A percentile compares a stretch with the other conserved stretches of the same genome.
Evolutionary conservation across 2,888 invertebrate genomes (phyloP).

Genomic region (Lepetodrilus schrolli): DNA sequence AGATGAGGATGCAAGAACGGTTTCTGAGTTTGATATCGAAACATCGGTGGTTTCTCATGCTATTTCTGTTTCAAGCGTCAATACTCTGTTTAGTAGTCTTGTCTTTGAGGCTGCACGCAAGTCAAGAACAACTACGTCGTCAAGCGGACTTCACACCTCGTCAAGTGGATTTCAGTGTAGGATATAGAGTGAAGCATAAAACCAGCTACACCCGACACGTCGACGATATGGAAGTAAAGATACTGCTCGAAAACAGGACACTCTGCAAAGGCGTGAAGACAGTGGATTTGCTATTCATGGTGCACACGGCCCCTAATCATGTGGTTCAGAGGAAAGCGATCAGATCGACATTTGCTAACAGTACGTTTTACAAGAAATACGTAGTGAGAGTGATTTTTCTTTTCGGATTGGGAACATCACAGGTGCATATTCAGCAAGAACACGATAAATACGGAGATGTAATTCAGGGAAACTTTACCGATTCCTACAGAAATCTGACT

Average conservation of each 20-base stretch:
- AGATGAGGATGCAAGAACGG: no score
- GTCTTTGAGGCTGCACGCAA: neutral
- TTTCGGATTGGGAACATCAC: neutral
- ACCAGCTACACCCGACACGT: neutral
- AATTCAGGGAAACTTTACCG: constrained; percentile 4
- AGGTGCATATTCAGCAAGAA: neutral
- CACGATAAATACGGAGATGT: neutral
- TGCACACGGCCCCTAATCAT: neutral
- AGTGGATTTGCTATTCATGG: neutral
- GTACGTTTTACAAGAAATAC: no score
- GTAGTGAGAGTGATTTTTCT: constrained; percentile 1
- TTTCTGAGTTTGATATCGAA: no score
- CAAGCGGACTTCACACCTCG: no score
- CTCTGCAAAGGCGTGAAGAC: neutral
- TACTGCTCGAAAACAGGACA: neutral
- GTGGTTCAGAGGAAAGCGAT: neutral
- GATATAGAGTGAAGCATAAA: no score
- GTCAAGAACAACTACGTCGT: neutral
- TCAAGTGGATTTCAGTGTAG: no score
- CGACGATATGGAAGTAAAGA: neutral
- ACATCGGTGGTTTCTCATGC: no score
- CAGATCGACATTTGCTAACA: neutral
- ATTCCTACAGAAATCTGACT: constrained; percentile 2
- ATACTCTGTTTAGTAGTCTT: neutral
- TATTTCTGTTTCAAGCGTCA: no score